phyloP scores from a whole-genome alignment of 1,140 invertebrate species.

The Diachasmimorpha longicaudata region DNA sequence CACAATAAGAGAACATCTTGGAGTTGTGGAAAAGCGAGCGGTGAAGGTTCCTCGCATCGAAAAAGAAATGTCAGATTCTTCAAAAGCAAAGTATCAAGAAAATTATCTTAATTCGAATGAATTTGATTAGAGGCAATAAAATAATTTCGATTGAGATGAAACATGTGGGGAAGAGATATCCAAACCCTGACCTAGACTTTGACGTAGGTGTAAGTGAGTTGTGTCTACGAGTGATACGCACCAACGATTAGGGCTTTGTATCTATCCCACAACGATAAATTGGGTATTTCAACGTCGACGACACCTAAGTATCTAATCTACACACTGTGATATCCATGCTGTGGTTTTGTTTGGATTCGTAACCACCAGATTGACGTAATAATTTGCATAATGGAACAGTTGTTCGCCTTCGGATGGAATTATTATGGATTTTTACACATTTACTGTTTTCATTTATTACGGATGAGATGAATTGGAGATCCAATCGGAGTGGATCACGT shows the following conservation, averaged over 20 bases:
- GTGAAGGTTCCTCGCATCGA: not conserved
- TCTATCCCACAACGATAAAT: slow-evolving; percentile 51
- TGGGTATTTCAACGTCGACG: slow-evolving; percentile 41
- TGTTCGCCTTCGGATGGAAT: not conserved
- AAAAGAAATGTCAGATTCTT: not conserved
- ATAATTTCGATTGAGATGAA: not conserved
- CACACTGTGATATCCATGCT: slow-evolving; percentile 31
- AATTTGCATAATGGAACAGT: not conserved
- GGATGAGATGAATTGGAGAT: not conserved
- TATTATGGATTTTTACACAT: not conserved
- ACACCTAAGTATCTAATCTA: slow-evolving; percentile 47
- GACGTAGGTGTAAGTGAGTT: slow-evolving; percentile 51
- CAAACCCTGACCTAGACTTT: slow-evolving; percentile 54
- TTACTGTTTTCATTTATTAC: not conserved
- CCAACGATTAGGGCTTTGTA: slow-evolving; percentile 38
- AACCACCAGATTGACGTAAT: not conserved
- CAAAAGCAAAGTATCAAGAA: not conserved
- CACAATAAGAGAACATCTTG: not conserved
- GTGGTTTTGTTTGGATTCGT: slow-evolving; percentile 18
- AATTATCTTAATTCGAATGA: not conserved
- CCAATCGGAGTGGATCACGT: not conserved
- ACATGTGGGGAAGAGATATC: slow-evolving; percentile 20
- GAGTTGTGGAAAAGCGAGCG: not conserved
- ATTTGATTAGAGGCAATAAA: not conserved
- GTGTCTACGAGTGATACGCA: slow-evolving; percentile 52